Base-by-base conservation (phyloP, 2,888 invertebrate species). In the Drosophila histrio region DNA sequence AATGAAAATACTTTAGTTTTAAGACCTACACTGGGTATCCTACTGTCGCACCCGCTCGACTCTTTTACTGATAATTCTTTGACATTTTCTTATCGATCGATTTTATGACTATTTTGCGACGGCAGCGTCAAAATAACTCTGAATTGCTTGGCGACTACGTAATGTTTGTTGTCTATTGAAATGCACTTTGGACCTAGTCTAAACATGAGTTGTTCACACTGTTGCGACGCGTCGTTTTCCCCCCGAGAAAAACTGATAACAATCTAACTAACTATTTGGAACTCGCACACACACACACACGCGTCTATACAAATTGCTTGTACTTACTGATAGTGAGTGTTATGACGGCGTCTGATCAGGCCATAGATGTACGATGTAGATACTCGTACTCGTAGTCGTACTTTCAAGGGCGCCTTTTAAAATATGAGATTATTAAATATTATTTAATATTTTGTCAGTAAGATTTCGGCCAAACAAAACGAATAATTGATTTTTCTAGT, bases 131-230 rank as follows among this genome's bases (percentile, higher is more conserved):
- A 82, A 75, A 69, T 83, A 72, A 76, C 76, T 79, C 57, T 73
- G 63, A 54, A 62, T 56, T 47, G 79, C 82, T 61, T 84, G 43
- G 85, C 87, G 82, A 87, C 83, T 87, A 84, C 87, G 87, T 81
- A 84, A 84, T 83, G 61, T 43, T 47, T 50, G 47, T 15, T 36
- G 47, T 32, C 38, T 26, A 11, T n/a, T n/a, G 4, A 3, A 13
- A 7, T 58, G 84, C 4, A 83, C 87, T 70, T 82, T 86, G 77
- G 70, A 66, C 30, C 34, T 11, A 38, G 19, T 53, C 44, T 24
- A 22, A 53, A 28, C 62, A 84, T 85, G 80, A 79, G 80, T 54
- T 73, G 82, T 76, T 56, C 60, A 56, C 50, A 43, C 22, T 11
- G 38, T 11, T 6, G 15, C 56, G 26, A 26, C n/a, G 26, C 38